A percentile compares a stretch with the other conserved stretches of the same genome.
These are phyloP conservation scores for Xiphorhynchus erythropygius DNA, from an alignment of 2,797 vertebrate genomes.

Conservation along the genomic window DNA sequence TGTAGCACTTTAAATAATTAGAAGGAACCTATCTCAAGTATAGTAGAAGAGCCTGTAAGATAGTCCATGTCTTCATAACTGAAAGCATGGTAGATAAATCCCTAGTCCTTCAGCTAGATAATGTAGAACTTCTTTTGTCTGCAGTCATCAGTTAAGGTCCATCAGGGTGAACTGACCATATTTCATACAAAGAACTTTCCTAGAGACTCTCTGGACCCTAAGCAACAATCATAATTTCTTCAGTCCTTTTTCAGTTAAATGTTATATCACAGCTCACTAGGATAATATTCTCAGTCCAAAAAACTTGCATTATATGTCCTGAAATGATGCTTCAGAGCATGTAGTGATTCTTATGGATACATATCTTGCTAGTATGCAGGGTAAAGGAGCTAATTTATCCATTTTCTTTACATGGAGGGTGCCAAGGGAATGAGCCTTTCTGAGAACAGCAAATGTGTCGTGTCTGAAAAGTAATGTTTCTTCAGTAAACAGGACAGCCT, in stretches of 20 bases:
- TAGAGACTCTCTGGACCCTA: neutral
- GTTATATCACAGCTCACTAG: no score
- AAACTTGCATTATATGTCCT: neutral
- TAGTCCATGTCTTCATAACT: neutral
- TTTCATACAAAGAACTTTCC: neutral
- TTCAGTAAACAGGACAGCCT: neutral
- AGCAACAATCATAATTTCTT: neutral
- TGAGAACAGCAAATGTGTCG: neutral
- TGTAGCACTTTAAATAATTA: neutral
- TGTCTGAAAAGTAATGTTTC: neutral
- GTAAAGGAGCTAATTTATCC: neutral
- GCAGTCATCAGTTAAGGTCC: neutral
- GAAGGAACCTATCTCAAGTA: neutral
- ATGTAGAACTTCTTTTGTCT: neutral
- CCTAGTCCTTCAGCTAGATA: neutral
- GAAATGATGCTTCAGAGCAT: neutral
- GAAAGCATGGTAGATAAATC: neutral
- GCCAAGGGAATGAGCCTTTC: neutral
- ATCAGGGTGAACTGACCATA: neutral
- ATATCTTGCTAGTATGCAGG: neutral
- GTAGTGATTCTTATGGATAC: neutral
- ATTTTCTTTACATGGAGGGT: neutral
- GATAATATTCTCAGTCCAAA: no score
- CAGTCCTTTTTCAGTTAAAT: neutral
- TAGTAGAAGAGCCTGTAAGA: neutral